phyloP scores from a whole-genome alignment of 1,140 invertebrate species.

The Colletes latitarsis region DNA sequence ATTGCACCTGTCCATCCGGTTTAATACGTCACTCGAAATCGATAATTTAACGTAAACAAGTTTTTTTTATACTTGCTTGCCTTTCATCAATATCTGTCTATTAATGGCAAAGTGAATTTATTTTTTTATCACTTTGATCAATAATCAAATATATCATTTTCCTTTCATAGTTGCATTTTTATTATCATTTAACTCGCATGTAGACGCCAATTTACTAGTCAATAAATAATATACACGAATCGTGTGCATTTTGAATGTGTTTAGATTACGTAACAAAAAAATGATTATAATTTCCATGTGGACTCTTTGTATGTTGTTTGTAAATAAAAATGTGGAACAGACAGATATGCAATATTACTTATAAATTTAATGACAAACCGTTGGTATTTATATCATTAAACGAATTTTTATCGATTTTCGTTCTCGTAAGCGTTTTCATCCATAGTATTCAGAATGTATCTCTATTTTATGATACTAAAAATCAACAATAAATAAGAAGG shows the following conservation, averaged over 20 bases:
- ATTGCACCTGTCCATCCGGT: conserved; percentile 26
- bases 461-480: conserved; percentile 23
- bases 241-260: not conserved
- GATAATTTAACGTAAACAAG: conserved; percentile 30
- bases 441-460: not conserved
- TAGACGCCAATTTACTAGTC: not conserved
- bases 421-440: conserved; percentile 22
- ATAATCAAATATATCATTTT: not conserved
- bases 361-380: conserved; percentile 28
- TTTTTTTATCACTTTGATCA: not conserved
- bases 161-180: not conserved
- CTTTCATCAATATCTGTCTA: conserved; percentile 15
- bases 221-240: not conserved
- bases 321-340: conserved; percentile 11
- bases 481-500: conserved; percentile 35
- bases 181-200: not conserved
- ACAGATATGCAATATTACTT: conserved; percentile 41
- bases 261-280: not conserved
- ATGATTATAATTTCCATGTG: not conserved
- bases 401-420: conserved; percentile 12
- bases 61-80: conserved; percentile 11
- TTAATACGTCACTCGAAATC: conserved; percentile 18
- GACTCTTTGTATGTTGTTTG: not conserved
- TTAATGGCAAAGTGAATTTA: conserved; percentile 6
- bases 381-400: conserved; percentile 20